A percentile compares a stretch with the other conserved stretches of the same genome.
Evolutionary conservation across 1,140 invertebrate genomes (phyloP).

Genomic region (Cyrtorhinus lividipennis): DNA sequence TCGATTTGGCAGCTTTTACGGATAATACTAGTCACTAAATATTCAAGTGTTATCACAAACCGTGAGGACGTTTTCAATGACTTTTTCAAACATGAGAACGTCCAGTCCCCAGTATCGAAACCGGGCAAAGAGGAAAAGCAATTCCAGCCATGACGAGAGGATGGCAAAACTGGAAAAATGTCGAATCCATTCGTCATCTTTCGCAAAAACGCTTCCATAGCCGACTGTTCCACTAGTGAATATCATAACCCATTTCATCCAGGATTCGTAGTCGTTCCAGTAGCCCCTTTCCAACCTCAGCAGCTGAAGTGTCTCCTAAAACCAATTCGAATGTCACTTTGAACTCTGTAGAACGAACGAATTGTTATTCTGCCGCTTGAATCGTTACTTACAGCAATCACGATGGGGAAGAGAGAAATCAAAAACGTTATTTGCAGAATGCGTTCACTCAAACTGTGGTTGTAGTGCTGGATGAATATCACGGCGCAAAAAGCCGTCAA

Average conservation of each 20-base stretch:
- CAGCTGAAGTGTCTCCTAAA: too few species aligned
- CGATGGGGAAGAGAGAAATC: background rate
- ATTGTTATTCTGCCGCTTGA: background rate
- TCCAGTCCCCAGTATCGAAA: background rate
- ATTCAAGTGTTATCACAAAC: too few species aligned
- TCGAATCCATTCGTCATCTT: background rate
- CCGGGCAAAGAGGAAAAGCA: background rate
- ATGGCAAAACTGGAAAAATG: background rate
- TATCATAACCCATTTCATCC: background rate
- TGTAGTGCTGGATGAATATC: background rate
- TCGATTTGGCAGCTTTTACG: too few species aligned
- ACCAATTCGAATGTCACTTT: too few species aligned
- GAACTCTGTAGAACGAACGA: background rate
- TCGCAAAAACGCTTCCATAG: background rate
- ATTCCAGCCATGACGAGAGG: background rate
- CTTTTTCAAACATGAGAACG: slow-evolving; percentile 3
- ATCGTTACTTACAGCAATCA: background rate
- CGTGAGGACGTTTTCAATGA: background rate
- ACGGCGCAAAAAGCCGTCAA: background rate
- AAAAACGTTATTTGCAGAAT: background rate
- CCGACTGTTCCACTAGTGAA: background rate
- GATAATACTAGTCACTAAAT: too few species aligned
- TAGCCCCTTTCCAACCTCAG: background rate
- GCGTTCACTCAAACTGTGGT: background rate
- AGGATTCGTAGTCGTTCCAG: background rate